Percentiles rank a stretch among this genome's conserved stretches.
Conservation (phyloP, 1,140 invertebrate species). For the Drosophila persimilis region DNA sequence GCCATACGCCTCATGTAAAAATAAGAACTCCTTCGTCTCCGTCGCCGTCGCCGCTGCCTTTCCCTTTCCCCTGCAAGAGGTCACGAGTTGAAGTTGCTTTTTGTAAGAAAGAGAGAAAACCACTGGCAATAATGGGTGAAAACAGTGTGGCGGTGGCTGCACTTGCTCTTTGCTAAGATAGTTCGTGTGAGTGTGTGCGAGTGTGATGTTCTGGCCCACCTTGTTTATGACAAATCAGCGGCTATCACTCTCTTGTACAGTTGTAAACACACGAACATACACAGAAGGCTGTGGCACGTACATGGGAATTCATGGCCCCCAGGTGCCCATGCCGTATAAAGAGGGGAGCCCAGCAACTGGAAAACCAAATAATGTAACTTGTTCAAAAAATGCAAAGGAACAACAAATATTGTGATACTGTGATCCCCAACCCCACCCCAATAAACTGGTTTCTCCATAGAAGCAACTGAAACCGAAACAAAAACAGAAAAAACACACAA, state of each 20-base stretch:
- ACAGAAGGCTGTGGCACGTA: slow-evolving; percentile 18
- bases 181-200: slow-evolving; percentile 17
- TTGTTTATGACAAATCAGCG: slow-evolving; percentile 57
- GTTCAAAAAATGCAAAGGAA: slow-evolving; percentile 36
- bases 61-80: slow-evolving; percentile 48
- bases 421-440: too few species aligned
- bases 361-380: slow-evolving; percentile 40
- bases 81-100: slow-evolving; percentile 77
- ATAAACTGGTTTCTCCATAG: slow-evolving; percentile 49
- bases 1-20: slow-evolving; percentile 59
- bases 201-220: slow-evolving; percentile 43
- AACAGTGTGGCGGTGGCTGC: slow-evolving; percentile 32
- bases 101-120: slow-evolving; percentile 10
- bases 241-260: slow-evolving; percentile 21
- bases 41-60: background rate
- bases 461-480: background rate
- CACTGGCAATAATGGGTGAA: slow-evolving; percentile 19
- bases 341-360: slow-evolving; percentile 31
- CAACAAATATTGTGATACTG: too few species aligned
- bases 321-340: slow-evolving; percentile 3
- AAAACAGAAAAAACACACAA: slow-evolving; percentile 29
- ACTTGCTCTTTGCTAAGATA: slow-evolving; percentile 35
- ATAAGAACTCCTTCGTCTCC: slow-evolving; percentile 56
- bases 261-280: slow-evolving; percentile 41
- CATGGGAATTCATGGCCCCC: slow-evolving; percentile 1